A percentile compares a stretch with the other conserved stretches of the same genome.
Conservation (phyloP, 2,888 invertebrate genomes). For the Sympetrum striolatum region DNA sequence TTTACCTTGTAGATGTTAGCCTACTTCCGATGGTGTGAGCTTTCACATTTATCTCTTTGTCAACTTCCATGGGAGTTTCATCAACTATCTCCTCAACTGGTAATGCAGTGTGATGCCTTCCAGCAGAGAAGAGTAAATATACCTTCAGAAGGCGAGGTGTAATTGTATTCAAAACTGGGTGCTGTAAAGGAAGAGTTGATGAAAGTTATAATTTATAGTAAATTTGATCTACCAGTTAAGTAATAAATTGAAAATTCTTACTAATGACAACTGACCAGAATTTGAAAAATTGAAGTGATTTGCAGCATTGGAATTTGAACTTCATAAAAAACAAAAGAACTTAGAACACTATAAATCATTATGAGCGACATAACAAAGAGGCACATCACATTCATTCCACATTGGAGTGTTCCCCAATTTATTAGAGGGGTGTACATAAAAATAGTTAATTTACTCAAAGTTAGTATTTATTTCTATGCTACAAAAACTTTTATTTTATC, state of each 20-base stretch:
- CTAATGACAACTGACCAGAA: background rate
- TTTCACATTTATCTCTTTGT: background rate
- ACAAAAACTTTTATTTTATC: too few relatives aligned
- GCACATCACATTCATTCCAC: too few relatives aligned
- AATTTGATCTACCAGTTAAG: background rate
- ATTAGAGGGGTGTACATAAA: too few relatives aligned
- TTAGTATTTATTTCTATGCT: too few relatives aligned
- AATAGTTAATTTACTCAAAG: too few relatives aligned
- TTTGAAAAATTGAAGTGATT: too few relatives aligned
- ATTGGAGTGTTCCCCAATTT: too few relatives aligned
- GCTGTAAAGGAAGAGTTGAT: constrained; percentile 58
- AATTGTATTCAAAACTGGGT: constrained; percentile 75
- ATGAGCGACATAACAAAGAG: too few relatives aligned
- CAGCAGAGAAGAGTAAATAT: constrained; percentile 79
- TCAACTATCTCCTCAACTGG: background rate
- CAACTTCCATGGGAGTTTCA: background rate
- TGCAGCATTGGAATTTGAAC: background rate
- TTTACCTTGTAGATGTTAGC: constrained; percentile 46
- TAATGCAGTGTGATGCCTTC: constrained; percentile 66
- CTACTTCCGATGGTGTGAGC: background rate
- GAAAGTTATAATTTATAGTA: background rate
- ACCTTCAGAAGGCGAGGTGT: constrained; percentile 81
- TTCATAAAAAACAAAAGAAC: too few relatives aligned
- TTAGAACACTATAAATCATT: too few relatives aligned
- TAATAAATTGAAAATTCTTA: background rate